Base-by-base conservation (phyloP, 2,888 invertebrate genomes). In the Temnothorax ravouxi region DNA sequence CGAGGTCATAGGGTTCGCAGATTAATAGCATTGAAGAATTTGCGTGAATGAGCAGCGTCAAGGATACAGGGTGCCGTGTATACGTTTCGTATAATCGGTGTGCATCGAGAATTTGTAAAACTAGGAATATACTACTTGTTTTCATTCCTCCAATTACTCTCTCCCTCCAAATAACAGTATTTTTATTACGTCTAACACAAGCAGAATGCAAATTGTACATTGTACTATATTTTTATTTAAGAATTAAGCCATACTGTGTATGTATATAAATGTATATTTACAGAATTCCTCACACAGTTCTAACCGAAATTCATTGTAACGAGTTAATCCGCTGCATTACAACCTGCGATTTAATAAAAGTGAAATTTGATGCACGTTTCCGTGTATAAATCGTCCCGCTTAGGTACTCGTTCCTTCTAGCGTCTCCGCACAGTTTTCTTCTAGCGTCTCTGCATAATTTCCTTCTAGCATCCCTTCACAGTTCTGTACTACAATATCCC, bases 161-260 rank as follows among this genome's bases (percentile, higher is more conserved):
- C 67, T 81, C 50, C 56, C 64, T 77, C 67, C 62, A 87, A 79
- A 83, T 83, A 81, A 81, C 80, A 69, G 84, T 72, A 79, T 74
- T 84, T 76, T 74, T 80, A 84, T 52, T 69, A 75, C 18, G 29
- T 84, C 47, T 87, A 87, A 79, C 71, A 64, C 25, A 83, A 84
- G 38, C 72, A 83, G 67, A 72, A 77, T 85, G 52, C 52, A 66
- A 86, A 89, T 83, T 92, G 91, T 92, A 92, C 86, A 92, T 92
- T 93, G 90, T 92, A 93, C 85, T 82, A 89, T 91, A 91, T 85
- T 85, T 91, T 88, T 91, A 90, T 90, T 91, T 92, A 90, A 91
- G 86, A 83, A 25, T 52, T 91, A 90, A 92, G 91, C 91, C 92
- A 93, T 92, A 91, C 41, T 64, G 18, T 67, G 81, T 88, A 88